Percentiles rank a stretch among this genome's conserved stretches.
Conservation (phyloP, 1,140 invertebrate species). For the Sipha flava region DNA sequence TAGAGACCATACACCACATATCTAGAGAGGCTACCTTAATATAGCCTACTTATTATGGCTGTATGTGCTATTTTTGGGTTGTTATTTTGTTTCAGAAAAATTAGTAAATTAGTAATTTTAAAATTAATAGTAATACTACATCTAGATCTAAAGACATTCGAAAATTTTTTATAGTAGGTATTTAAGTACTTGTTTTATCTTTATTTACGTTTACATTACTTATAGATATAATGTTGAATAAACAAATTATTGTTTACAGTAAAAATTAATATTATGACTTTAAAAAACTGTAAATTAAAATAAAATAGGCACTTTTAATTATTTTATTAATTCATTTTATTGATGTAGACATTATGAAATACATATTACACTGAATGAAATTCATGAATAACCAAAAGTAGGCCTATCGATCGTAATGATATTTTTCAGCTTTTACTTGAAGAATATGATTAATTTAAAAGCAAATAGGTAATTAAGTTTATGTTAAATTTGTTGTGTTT, state of each 20-base stretch:
- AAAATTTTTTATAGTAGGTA: too few relatives aligned
- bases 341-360: conserved; percentile 1
- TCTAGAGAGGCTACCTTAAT: too few relatives aligned
- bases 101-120: too few relatives aligned
- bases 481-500: background rate
- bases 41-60: too few relatives aligned
- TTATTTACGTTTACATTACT: too few relatives aligned
- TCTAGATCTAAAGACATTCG: too few relatives aligned
- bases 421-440: background rate
- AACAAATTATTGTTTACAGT: background rate
- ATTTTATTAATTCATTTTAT: conserved; percentile 17
- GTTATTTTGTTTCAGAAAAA: too few relatives aligned
- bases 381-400: background rate
- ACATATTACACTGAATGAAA: conserved; percentile 8
- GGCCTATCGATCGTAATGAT: background rate
- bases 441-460: background rate
- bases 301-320: background rate
- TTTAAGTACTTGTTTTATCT: too few relatives aligned
- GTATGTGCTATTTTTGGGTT: too few relatives aligned
- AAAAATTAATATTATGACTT: background rate
- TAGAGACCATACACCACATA: too few relatives aligned
- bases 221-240: too few relatives aligned
- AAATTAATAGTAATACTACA: too few relatives aligned
- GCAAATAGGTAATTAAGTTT: background rate
- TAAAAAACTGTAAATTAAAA: background rate